phyloP scores from a whole-genome alignment of 1,140 invertebrate species.

The Achroia grisella region DNA sequence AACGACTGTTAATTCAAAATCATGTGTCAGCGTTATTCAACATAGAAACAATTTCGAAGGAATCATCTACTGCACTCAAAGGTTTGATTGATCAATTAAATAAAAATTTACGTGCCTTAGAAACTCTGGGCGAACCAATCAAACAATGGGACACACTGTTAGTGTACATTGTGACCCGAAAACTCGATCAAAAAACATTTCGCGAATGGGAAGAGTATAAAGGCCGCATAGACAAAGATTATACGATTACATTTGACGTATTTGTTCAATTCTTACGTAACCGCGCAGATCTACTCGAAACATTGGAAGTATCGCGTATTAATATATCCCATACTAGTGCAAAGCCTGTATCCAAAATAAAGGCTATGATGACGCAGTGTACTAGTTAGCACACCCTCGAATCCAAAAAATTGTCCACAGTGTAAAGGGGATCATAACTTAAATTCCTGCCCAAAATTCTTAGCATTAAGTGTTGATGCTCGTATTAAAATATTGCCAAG shows the following conservation, averaged over 20 bases:
- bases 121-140: constrained; percentile 13
- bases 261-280: constrained; percentile 17
- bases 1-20: constrained; percentile 20
- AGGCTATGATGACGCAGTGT: neutral
- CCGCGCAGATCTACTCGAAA: constrained; percentile 17
- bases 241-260: constrained; percentile 5
- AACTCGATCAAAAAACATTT: constrained; percentile 15
- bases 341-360: neutral
- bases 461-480: constrained; percentile 13
- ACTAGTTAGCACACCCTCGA: neutral
- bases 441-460: constrained; percentile 19
- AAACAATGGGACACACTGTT: constrained; percentile 19
- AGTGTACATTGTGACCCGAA: constrained; percentile 20
- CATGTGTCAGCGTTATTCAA: constrained; percentile 19
- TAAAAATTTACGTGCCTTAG: constrained; percentile 16
- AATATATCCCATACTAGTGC: neutral
- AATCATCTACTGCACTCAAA: constrained; percentile 17
- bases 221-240: constrained; percentile 5
- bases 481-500: constrained; percentile 16
- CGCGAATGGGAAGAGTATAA: constrained; percentile 16
- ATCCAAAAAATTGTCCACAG: constrained; percentile 7
- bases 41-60: constrained; percentile 10
- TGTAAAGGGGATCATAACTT: constrained; percentile 19
- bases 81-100: constrained; percentile 18
- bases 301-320: constrained; percentile 11